Percentiles rank a stretch among this genome's conserved stretches.
These are phyloP conservation scores for Limonius californicus DNA, from an alignment of 1,140 invertebrate species.

Conservation along the genomic window DNA sequence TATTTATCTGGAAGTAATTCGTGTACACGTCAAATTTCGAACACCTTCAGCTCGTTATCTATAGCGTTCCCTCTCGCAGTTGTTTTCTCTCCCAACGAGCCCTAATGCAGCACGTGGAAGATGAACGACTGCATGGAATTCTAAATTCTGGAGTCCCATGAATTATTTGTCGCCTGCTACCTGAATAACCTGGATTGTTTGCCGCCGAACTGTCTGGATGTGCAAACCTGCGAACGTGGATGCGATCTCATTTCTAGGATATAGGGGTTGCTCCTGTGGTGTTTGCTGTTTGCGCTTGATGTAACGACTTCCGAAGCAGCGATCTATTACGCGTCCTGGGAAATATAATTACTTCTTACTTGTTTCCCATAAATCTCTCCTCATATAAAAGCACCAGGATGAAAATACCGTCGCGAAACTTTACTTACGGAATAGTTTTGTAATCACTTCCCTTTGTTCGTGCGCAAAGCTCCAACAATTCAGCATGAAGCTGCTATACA, in stretches of 20 bases:
- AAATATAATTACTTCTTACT: background rate
- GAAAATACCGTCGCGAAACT: background rate
- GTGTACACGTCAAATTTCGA: background rate
- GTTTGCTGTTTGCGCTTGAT: too few species aligned
- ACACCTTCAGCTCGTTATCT: constrained; percentile 6
- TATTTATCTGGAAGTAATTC: background rate
- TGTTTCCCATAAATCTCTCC: constrained; percentile 1
- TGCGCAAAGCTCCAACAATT: background rate
- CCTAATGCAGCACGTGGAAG: background rate
- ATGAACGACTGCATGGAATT: constrained; percentile 4
- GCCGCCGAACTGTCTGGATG: constrained; percentile 7
- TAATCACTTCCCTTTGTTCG: background rate
- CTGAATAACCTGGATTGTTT: constrained; percentile 14
- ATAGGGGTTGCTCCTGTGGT: background rate
- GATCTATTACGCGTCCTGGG: background rate
- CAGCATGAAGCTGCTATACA: background rate
- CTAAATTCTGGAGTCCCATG: constrained; percentile 10
- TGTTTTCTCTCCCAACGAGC: background rate
- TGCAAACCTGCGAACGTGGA: background rate
- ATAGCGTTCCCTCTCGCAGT: background rate
- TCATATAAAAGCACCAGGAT: background rate
- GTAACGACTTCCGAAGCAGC: too few species aligned
- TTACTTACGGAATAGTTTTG: background rate
- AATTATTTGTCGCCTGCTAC: constrained; percentile 11
- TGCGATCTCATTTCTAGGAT: background rate